Percentiles rank a stretch among this genome's conserved stretches.
phyloP scores from a whole-genome alignment of 2,888 invertebrate genomes.

The Poecilobothrus nobilitatus region DNA sequence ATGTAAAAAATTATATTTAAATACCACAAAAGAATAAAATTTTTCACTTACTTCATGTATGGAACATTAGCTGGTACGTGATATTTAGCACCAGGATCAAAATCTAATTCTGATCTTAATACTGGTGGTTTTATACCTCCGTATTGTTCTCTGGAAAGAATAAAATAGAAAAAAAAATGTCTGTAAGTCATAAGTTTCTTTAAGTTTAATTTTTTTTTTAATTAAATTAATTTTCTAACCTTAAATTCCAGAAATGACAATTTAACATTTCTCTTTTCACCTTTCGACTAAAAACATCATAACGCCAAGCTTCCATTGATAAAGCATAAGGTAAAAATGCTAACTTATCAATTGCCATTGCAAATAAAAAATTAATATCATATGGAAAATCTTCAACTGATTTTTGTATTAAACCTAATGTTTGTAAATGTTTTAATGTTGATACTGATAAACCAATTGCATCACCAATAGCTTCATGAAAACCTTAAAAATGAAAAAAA shows the following conservation, averaged over 20 bases:
- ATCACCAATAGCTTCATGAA: constrained; percentile 89
- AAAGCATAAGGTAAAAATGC: constrained; percentile 73
- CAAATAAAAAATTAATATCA: constrained; percentile 77
- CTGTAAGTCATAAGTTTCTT: no score
- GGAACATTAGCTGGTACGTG: constrained; percentile 87
- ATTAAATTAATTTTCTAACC: constrained; percentile 43
- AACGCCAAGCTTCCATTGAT: constrained; percentile 78
- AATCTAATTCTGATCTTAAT: constrained; percentile 75
- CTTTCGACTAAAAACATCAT: constrained; percentile 71
- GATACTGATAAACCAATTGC: constrained; percentile 76
- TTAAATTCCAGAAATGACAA: constrained; percentile 79
- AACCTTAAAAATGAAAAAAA: constrained; percentile 51
- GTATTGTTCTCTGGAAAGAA: constrained; percentile 59
- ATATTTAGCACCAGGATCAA: constrained; percentile 88
- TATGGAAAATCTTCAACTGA: constrained; percentile 73
- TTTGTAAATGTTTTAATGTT: constrained; percentile 76
- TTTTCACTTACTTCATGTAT: constrained; percentile 68
- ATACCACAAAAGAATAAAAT: constrained; percentile 8
- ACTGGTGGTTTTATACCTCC: constrained; percentile 82
- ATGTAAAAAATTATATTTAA: no score
- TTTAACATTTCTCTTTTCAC: constrained; percentile 70
- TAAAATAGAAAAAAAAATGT: constrained; percentile 16
- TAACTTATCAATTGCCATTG: constrained; percentile 75
- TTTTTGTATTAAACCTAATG: constrained; percentile 70
- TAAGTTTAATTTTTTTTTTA: not conserved